Evolutionary conservation across 1,140 invertebrate genomes (phyloP).

Genomic region (Neomicropteryx cornuta): DNA sequence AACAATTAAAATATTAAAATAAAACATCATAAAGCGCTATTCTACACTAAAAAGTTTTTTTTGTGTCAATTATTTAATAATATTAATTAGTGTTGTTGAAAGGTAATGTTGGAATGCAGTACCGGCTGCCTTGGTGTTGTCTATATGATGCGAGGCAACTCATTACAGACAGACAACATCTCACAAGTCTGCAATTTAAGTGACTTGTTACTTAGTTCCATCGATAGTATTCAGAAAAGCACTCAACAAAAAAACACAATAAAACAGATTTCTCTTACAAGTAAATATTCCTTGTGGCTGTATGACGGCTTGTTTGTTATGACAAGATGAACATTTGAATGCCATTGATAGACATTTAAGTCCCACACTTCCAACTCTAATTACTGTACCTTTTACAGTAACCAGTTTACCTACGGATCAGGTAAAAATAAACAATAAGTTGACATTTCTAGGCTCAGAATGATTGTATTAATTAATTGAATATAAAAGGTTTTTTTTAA

Average conservation of each 20-base stretch:
- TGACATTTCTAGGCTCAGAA: too few relatives aligned
- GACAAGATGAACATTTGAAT: constrained; percentile 69
- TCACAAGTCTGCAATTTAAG: too few relatives aligned
- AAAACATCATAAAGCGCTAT: constrained; percentile 2
- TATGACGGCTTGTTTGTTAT: constrained; percentile 43
- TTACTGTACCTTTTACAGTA: constrained; percentile 75
- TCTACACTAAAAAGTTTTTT: too few relatives aligned
- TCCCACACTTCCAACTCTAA: constrained; percentile 66
- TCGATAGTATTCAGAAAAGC: too few relatives aligned
- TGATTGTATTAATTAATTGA: constrained; percentile 2
- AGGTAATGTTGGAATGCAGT: too few relatives aligned
- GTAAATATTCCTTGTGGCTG: constrained; percentile 51
- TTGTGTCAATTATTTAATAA: too few relatives aligned
- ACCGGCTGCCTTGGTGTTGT: too few relatives aligned
- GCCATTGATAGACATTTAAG: constrained; percentile 64
- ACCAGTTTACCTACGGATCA: constrained; percentile 63
- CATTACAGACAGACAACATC: too few relatives aligned
- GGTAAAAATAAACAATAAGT: constrained; percentile 7
- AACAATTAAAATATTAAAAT: constrained; percentile 1
- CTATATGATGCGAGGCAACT: too few relatives aligned
- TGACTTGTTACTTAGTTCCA: too few relatives aligned
- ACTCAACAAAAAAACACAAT: neutral
- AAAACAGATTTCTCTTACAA: constrained; percentile 17
- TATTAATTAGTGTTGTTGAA: too few relatives aligned
- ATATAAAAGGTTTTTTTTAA: constrained; percentile 8